Conservation (phyloP, 2,888 invertebrate genomes). For the Amphipoea lucens region DNA sequence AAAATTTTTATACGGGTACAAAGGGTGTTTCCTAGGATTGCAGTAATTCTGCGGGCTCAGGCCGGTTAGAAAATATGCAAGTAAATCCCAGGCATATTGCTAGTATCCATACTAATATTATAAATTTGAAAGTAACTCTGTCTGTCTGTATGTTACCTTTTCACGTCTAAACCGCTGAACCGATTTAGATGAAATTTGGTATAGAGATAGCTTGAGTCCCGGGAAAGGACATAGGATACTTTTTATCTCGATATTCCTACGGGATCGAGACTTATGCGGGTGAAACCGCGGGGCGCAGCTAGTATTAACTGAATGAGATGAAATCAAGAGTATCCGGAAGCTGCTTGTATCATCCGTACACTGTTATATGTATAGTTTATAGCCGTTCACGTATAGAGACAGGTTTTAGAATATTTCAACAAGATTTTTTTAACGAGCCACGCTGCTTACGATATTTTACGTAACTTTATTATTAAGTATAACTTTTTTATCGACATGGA, state of each 20-base stretch:
- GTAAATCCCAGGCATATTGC: background rate
- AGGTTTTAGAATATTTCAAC: conserved; percentile 36
- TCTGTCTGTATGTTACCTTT: no score
- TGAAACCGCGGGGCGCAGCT: no score
- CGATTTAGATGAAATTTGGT: no score
- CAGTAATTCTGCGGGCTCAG: background rate
- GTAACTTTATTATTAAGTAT: conserved; percentile 18
- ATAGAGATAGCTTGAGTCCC: no score
- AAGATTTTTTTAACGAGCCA: conserved; percentile 14
- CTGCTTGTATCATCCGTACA: background rate
- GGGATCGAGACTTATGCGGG: no score
- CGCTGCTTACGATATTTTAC: conserved; percentile 22
- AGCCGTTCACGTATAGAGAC: background rate
- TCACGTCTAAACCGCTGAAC: no score
- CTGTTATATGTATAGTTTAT: conserved; percentile 10
- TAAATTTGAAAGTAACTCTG: no score
- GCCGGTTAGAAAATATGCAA: background rate
- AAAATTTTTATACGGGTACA: no score
- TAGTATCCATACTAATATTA: background rate
- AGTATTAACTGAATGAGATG: conserved; percentile 22
- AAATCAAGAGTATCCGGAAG: conserved; percentile 53
- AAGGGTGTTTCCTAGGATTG: no score
- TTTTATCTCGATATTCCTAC: no score
- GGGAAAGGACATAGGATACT: no score
- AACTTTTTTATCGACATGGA: background rate